These are phyloP conservation scores for Bombus confusus DNA, from an alignment of 1,140 invertebrate species.

Conservation along the genomic window DNA sequence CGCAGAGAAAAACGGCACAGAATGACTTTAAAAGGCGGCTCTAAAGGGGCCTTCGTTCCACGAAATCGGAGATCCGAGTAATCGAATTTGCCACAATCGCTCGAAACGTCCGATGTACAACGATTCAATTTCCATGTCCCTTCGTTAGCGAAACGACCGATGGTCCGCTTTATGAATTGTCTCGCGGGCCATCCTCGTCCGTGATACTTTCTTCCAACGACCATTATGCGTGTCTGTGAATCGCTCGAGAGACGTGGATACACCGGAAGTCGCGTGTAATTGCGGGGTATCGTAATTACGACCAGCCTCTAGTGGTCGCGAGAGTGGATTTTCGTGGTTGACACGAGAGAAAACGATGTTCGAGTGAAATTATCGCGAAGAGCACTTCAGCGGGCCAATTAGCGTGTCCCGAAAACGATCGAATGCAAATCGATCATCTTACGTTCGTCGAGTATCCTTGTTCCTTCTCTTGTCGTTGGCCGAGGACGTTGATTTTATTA, in stretches of 20 bases:
- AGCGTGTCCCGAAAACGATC: conserved; percentile 49
- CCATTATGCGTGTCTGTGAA: conserved; percentile 10
- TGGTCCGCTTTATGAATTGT: neutral
- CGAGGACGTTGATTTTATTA: conserved; percentile 30
- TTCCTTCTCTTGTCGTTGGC: neutral
- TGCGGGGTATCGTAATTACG: conserved; percentile 12
- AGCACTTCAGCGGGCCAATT: conserved; percentile 55
- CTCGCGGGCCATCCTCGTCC: neutral
- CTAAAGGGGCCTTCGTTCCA: neutral
- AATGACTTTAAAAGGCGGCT: conserved; percentile 14
- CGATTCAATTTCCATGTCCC: conserved; percentile 7
- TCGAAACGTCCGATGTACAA: neutral
- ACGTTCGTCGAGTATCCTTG: neutral
- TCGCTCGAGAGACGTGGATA: neutral
- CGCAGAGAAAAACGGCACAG: conserved; percentile 13
- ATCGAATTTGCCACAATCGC: conserved; percentile 50
- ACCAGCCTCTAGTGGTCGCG: neutral
- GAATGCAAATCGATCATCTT: conserved; percentile 52
- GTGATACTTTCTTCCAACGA: neutral
- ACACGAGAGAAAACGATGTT: neutral
- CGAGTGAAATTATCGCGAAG: conserved; percentile 29
- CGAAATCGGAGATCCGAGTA: conserved; percentile 47
- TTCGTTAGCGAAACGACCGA: too few species aligned
- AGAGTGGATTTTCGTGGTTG: neutral
- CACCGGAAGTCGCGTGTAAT: conserved; percentile 27